Evolutionary conservation across 2,113 vertebrate genomes (phyloP).

Genomic region (Microcebus griseorufus): DNA sequence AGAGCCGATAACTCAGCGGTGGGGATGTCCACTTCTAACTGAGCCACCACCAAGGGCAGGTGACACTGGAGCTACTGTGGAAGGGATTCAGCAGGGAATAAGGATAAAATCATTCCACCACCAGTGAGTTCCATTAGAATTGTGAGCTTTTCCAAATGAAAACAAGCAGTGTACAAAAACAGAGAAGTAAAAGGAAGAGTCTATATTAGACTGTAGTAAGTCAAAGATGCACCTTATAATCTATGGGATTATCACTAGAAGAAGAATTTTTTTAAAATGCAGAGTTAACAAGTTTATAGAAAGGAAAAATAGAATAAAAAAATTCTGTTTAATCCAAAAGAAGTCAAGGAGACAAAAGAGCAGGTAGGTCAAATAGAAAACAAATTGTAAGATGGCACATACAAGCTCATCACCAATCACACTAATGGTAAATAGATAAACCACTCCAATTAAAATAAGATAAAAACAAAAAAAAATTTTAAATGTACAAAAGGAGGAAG

Average conservation of each 20-base stretch:
- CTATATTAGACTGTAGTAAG: not conserved
- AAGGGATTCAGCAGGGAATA: not conserved
- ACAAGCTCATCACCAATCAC: slow-evolving; percentile 12
- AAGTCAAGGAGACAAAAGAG: not conserved
- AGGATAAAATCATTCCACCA: not conserved
- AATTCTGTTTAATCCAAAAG: not conserved
- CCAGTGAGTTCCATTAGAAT: not conserved
- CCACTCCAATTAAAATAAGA: not conserved
- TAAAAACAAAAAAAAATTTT: not conserved
- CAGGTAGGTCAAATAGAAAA: not conserved
- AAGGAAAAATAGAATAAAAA: not conserved
- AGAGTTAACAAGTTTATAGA: not conserved
- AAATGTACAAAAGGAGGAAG: not conserved
- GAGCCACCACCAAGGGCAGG: not conserved
- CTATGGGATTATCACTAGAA: not conserved
- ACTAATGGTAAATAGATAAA: not conserved
- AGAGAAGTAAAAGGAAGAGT: not conserved
- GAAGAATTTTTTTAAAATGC: not conserved
- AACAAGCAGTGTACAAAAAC: not conserved
- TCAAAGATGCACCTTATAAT: not conserved
- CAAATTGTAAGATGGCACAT: not conserved
- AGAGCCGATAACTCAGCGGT: not conserved
- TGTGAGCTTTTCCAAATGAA: not conserved
- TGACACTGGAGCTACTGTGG: not conserved
- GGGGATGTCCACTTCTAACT: not conserved